phyloP scores from a whole-genome alignment of 2,797 vertebrate genomes.

The Apogon talboti region DNA sequence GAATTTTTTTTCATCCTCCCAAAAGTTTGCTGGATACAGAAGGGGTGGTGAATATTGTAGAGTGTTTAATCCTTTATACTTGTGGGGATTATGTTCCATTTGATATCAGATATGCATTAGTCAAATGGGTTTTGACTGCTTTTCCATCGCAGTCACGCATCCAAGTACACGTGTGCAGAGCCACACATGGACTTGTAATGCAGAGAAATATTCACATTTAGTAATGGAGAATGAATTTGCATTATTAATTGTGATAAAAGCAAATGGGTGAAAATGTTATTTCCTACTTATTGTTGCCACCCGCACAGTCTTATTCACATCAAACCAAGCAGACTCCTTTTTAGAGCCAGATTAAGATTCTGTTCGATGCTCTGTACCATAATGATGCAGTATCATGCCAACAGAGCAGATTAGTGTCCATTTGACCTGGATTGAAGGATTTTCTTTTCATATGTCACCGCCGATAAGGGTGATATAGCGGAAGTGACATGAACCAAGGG shows the following conservation, averaged over 20 bases:
- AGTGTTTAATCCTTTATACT: slow-evolving; percentile 71
- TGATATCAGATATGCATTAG: slow-evolving; percentile 76
- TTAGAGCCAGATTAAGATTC: slow-evolving; percentile 56
- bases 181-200: slow-evolving; percentile 2
- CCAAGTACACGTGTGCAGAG: slow-evolving; percentile 11
- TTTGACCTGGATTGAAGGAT: slow-evolving; percentile 80
- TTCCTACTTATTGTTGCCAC: slow-evolving; percentile 17
- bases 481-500: slow-evolving; percentile 24
- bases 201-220: not conserved
- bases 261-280: not conserved
- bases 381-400: slow-evolving; percentile 58
- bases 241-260: not conserved
- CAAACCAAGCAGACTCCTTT: slow-evolving; percentile 44
- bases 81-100: slow-evolving; percentile 72
- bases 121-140: slow-evolving; percentile 54
- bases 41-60: slow-evolving; percentile 45
- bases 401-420: slow-evolving; percentile 69
- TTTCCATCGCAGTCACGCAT: slow-evolving; percentile 26
- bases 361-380: slow-evolving; percentile 39
- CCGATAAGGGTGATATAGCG: slow-evolving; percentile 46
- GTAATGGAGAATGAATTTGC: slow-evolving; percentile 14
- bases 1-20: slow-evolving; percentile 1
- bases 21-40: slow-evolving; percentile 56
- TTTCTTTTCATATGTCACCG: slow-evolving; percentile 66
- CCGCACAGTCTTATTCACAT: slow-evolving; percentile 14